Evolutionary conservation across 2,113 vertebrate species (phyloP).

Genomic region (Alouatta palliata): DNA sequence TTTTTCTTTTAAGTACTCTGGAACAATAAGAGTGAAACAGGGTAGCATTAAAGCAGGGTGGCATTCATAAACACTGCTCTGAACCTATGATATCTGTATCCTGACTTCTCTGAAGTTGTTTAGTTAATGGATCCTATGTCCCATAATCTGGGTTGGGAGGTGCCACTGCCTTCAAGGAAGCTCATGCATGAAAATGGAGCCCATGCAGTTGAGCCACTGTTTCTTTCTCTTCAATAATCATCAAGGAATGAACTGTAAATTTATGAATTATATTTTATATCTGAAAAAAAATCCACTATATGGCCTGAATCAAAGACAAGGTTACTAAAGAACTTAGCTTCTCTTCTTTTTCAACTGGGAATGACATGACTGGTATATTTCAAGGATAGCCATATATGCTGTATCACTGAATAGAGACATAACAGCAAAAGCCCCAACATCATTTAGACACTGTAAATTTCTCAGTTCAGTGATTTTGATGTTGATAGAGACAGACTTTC

Average conservation of each 20-base stretch:
- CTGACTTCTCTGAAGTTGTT: background rate
- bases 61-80: background rate
- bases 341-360: slow-evolving; percentile 30
- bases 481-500: slow-evolving; percentile 87
- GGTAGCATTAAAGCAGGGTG: background rate
- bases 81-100: no score
- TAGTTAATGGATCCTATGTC: background rate
- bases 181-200: background rate
- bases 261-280: slow-evolving; percentile 27
- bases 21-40: background rate
- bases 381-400: slow-evolving; percentile 74
- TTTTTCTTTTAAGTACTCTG: background rate
- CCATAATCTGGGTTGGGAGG: background rate
- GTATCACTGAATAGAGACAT: slow-evolving; percentile 89
- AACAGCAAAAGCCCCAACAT: slow-evolving; percentile 87
- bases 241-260: background rate
- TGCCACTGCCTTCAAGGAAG: background rate
- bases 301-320: background rate
- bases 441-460: slow-evolving; percentile 89
- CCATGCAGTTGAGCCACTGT: background rate
- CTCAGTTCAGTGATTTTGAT: slow-evolving; percentile 89
- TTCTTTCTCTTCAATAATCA: slow-evolving; percentile 5
- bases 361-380: slow-evolving; percentile 18
- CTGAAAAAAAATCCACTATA: background rate
- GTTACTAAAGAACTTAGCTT: slow-evolving; percentile 8